Evolutionary conservation across 1,140 invertebrate species (phyloP).

Genomic region (Drosophila bifasciata): DNA sequence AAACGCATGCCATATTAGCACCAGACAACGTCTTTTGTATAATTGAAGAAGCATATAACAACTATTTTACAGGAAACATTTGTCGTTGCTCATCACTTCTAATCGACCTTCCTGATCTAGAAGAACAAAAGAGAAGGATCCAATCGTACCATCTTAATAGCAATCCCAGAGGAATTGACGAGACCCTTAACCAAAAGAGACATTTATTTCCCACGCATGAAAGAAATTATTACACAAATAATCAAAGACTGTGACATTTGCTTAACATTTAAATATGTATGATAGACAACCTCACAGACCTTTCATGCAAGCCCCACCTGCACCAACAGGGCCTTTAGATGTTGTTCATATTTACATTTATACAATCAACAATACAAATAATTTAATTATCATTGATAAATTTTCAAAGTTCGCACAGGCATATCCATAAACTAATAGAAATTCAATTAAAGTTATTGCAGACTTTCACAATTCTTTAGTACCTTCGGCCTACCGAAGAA

Average conservation of each 20-base stretch:
- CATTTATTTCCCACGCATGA: neutral
- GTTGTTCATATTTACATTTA: conserved; percentile 25
- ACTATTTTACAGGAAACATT: conserved; percentile 7
- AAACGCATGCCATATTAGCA: conserved; percentile 6
- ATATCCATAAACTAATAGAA: conserved; percentile 14
- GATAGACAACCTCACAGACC: conserved; percentile 17
- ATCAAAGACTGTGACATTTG: no score
- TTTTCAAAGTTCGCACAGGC: conserved; percentile 23
- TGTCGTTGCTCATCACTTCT: conserved; percentile 3
- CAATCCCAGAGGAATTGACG: conserved; percentile 13
- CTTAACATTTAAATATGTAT: conserved; percentile 7
- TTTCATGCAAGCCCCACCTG: conserved; percentile 6
- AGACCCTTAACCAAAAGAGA: conserved; percentile 15
- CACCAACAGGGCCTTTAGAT: conserved; percentile 12
- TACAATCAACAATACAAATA: neutral
- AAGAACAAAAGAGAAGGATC: conserved; percentile 5
- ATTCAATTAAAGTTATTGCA: neutral
- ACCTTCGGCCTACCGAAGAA: neutral
- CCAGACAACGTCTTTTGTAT: conserved; percentile 5
- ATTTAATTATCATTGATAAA: conserved; percentile 9
- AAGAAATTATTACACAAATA: no score
- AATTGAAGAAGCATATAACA: conserved; percentile 11
- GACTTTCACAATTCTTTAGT: neutral
- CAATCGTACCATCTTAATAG: conserved; percentile 8
- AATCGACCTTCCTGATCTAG: neutral